Evolutionary conservation across 2,797 vertebrate species (phyloP), one percentile per base, ranked within the genome.

Genomic region (Poeciliopsis gracilis): DNA sequence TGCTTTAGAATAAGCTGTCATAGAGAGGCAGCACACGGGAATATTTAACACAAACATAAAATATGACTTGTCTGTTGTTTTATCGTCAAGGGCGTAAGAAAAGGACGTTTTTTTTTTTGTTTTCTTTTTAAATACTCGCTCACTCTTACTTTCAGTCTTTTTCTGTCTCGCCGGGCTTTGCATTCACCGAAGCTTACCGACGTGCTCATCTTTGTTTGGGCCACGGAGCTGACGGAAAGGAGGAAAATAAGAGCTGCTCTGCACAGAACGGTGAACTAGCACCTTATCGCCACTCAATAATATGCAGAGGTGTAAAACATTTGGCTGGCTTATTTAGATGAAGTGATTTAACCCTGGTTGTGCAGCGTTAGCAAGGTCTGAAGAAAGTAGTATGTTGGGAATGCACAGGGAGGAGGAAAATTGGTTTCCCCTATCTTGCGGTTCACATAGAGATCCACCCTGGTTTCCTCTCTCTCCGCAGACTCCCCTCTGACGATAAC

Each of bases 31-130:
- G 82, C 92, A 87, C 93, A 84, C 84, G 93, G 94, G 95, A 94
- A 95, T 95, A 95, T 96, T 96, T 95, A 95, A 95, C 87, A 75
- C 89, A 92, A 94, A 94, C 93, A 94, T 94, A 94, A 95, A 95
- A 93, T 93, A 95, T 91, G 87, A 85, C 87, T 84, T 91, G 91
- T 93, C 91, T 91, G 87, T 94, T 94, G 92, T 94, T 95, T 95
- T 94, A 94, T 93, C 51, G 89, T 92, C 89, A 45, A 88, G 90
- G 90, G 89, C 86, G 88, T 91, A 93, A 82, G 89, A 88, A 90
- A 95, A 90, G 85, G 86, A 90, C 88, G 73, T 85, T 86, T 85
- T 94, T 74, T 93, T 93, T 36, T 36, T 36, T 36, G 33, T 6
- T 38, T 85, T 84, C 85, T 84, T 94, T 74, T 93, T 93, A 94